phyloP scores from a whole-genome alignment of 2,113 vertebrate species.

The Syrrhaptes paradoxus region DNA sequence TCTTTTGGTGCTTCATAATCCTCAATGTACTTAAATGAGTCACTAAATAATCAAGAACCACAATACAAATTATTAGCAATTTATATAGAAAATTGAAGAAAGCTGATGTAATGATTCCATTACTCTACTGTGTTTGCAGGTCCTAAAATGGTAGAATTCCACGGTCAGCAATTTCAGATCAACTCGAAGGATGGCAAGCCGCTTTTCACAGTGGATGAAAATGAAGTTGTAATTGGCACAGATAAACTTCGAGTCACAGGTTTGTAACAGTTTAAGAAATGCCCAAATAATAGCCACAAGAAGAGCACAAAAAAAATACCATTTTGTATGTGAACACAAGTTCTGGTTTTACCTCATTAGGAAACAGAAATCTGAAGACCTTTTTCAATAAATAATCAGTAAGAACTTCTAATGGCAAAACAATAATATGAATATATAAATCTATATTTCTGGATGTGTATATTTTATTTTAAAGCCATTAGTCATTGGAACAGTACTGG shows the following conservation, averaged over 20 bases:
- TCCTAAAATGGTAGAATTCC: conserved; percentile 83
- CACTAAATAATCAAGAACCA: neutral
- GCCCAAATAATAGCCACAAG: neutral
- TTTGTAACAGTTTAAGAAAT: conserved; percentile 56
- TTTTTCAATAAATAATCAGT: neutral
- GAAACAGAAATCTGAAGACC: neutral
- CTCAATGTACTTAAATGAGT: neutral
- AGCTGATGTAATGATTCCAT: neutral
- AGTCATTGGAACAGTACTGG: neutral
- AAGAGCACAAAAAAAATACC: neutral
- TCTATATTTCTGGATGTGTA: neutral
- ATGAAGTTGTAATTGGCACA: conserved; percentile 83
- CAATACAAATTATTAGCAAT: neutral
- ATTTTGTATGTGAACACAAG: neutral
- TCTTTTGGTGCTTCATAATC: neutral
- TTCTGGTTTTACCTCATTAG: neutral
- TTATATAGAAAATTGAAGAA: neutral
- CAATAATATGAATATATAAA: neutral
- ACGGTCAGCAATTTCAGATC: conserved; percentile 84
- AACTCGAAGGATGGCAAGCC: conserved; percentile 81
- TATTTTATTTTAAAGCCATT: neutral
- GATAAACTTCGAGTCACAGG: conserved; percentile 94
- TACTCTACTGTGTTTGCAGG: conserved; percentile 76
- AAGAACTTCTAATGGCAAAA: neutral
- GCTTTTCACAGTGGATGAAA: conserved; percentile 87